phyloP scores from a whole-genome alignment of 1,140 invertebrate genomes.

The Stegodyphus mimosarum region DNA sequence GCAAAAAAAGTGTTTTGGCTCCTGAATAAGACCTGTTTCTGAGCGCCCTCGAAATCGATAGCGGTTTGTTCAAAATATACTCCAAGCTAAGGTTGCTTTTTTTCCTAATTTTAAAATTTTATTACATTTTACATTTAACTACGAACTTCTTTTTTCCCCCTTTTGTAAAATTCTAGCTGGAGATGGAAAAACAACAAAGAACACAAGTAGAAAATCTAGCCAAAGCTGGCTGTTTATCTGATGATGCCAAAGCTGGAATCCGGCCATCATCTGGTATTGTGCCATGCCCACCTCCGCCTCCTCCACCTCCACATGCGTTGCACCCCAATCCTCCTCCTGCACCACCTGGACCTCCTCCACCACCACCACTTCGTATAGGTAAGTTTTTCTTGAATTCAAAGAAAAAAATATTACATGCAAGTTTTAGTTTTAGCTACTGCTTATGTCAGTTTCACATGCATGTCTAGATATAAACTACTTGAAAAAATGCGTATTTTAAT shows the following conservation, averaged over 20 bases:
- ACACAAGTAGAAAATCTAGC: constrained; percentile 85
- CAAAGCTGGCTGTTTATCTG: constrained; percentile 85
- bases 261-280: constrained; percentile 71
- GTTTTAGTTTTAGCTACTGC: too few species aligned
- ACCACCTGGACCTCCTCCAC: constrained; percentile 68
- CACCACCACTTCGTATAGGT: constrained; percentile 64
- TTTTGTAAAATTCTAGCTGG: constrained; percentile 71
- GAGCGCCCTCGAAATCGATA: too few species aligned
- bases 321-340: constrained; percentile 72
- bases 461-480: too few species aligned
- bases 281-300: constrained; percentile 62
- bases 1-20: too few species aligned
- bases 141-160: too few species aligned
- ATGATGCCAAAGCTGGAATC: constrained; percentile 85
- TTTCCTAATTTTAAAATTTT: too few species aligned
- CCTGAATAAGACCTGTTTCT: too few species aligned
- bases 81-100: too few species aligned
- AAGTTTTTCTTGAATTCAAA: background rate
- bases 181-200: constrained; percentile 83
- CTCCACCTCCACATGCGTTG: constrained; percentile 54
- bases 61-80: too few species aligned
- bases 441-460: too few species aligned
- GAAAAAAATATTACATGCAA: background rate
- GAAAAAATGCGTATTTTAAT: too few species aligned
- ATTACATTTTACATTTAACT: too few species aligned